Evolutionary conservation across 2,797 vertebrate species (phyloP), one percentile per base, ranked within the genome.

Genomic region (Poliocrania exsul): DNA sequence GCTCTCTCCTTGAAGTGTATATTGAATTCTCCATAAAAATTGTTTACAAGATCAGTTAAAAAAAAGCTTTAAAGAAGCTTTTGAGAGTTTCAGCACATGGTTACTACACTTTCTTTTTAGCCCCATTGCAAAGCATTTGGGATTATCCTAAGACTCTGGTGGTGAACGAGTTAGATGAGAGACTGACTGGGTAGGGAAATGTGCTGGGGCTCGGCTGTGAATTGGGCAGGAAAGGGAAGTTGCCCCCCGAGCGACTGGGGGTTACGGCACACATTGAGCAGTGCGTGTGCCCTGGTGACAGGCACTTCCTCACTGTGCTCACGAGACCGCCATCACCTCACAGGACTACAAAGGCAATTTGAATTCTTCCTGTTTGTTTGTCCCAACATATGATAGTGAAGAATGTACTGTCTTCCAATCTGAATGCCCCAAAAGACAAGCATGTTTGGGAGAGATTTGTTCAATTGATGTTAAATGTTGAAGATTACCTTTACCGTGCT

Each of bases 211-310:
- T 21, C 4, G 57, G 44, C 24, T n/a, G 44, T 71, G 81, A 31
- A 13, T 24, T 51, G 20, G 72, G n/a, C 81, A 88, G 92, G 88
- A 94, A 88, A 69, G 79, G 81, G 90, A 95, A 82, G 86, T 46
- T 92, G 46, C 57, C 65, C 65, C 61, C 25, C 16, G 33, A 1
- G 11, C 90, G 82, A n/a, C 74, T 28, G 40, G 17, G 70, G 88
- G 86, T 94, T 90, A 82, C 26, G 6, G 93, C 81, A 57, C 83
- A 77, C 80, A 88, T 38, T 65, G 92, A 95, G 80, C 42, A 20
- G 58, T 44, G 16, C 12, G 0, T 15, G 51, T 57, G 86, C 86
- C 77, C 92, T 26, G 29, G 50, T 73, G 92, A 71, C 83, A 60
- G 61, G 65, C 31, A 9, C 58, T 94, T 96, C 92, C 94, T 90